phyloP scores from a whole-genome alignment of 2,888 invertebrate species.

The Cantharis nigra region DNA sequence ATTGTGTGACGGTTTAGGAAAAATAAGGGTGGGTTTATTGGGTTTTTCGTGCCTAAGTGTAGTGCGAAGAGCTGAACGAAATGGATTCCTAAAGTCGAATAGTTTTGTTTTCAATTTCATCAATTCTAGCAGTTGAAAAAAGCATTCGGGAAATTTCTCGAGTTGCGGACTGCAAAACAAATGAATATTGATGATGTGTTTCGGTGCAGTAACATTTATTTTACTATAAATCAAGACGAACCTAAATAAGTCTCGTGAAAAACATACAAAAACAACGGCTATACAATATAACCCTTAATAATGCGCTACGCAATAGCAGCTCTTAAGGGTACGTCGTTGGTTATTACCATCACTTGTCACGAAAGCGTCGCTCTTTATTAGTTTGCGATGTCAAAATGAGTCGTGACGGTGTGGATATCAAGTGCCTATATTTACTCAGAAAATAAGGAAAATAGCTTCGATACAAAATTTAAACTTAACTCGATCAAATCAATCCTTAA shows the following conservation, averaged over 20 bases:
- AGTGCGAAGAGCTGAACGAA: neutral
- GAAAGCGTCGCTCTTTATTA: conserved; percentile 28
- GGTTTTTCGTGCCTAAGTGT: neutral
- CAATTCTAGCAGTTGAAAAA: neutral
- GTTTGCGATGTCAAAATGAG: conserved; percentile 17
- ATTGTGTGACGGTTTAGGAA: neutral
- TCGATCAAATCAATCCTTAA: neutral
- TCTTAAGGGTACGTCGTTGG: conserved; percentile 25
- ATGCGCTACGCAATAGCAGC: conserved; percentile 2
- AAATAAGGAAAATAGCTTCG: neutral
- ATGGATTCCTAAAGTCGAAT: neutral
- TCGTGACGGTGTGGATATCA: conserved; percentile 11
- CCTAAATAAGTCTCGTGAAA: neutral
- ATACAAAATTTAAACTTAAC: neutral
- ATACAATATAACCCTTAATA: conserved; percentile 10
- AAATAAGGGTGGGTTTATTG: neutral
- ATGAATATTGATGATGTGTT: neutral
- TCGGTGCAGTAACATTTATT: neutral
- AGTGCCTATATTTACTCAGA: neutral
- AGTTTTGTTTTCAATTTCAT: neutral
- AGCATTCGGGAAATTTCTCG: neutral
- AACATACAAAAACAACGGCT: conserved; percentile 1
- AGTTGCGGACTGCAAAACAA: neutral
- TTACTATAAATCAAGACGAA: neutral
- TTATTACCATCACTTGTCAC: conserved; percentile 29